Evolutionary conservation across 30 jellyfish, hydroid and myxozoan genomes (phyloP), one percentile per base, ranked within the genome.

Genomic region (Hydractinia echinata): DNA sequence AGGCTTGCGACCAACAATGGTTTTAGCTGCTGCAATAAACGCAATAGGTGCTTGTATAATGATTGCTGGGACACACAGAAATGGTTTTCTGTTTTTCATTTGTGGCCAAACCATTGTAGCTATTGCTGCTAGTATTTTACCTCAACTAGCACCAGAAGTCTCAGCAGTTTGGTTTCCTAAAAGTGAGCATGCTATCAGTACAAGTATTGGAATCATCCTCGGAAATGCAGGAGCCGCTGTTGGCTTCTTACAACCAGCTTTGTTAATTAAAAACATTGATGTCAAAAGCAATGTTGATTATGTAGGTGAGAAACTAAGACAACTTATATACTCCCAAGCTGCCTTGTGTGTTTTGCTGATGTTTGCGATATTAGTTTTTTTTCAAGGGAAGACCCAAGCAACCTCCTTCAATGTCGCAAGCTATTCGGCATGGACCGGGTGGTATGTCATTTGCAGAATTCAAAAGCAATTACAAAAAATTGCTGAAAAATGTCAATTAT

Each of bases 171-270:
- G 87, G 87, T 80, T 80, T 80, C 53, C 74, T 39, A 67, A 44
- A 68, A 66, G 50, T 21, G 87, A 80, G 50, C 80, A 62, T 19
- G 87, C 83, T 15, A 80, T 66, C 51, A 66, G 83, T 80, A 80
- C 87, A 13, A 66, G 87, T 61, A 52, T 80, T 19, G 87, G 83
- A 52, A 69, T 80, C 6, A 66, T 54, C 11, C 44, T 62, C 51
- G 81, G 83, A 21, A 61, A 66, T 61, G 84, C 87, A 9, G 87
- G 87, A 0, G 81, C 80, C 60, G 81, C 81, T 61, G 49, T 80
- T 62, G 87, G 83, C 10, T 80, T 80, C 50, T n/a, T 80, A 51
- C 87, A 80, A 16, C 87, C 87, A 16, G 87, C 87, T 44, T 30
- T 77, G 11, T 61, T 77, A 15, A 15, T 77, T 6, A 56, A 56